These are phyloP conservation scores for Sisyra terminalis DNA, from an alignment of 2,888 invertebrate genomes.

Conservation along the genomic window DNA sequence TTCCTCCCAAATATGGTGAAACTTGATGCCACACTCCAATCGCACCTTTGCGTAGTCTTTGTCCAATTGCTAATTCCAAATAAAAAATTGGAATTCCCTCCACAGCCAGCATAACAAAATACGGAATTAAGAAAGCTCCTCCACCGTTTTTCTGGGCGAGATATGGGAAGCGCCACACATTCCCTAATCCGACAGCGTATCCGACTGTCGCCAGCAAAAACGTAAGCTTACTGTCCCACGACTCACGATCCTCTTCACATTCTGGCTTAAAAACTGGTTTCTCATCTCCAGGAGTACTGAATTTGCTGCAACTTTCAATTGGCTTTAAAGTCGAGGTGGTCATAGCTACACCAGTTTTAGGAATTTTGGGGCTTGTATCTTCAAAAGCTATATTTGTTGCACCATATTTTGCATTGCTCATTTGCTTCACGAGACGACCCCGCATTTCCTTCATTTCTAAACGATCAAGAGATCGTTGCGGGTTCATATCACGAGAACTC, in stretches of 20 bases:
- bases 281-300: conserved; percentile 29
- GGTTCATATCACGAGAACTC: conserved; percentile 66
- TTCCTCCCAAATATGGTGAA: conserved; percentile 74
- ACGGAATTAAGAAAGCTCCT: conserved; percentile 93
- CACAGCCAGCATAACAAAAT: conserved; percentile 85
- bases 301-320: conserved; percentile 6
- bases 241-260: conserved; percentile 57
- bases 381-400: conserved; percentile 75
- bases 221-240: conserved; percentile 86
- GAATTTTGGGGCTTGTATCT: conserved; percentile 37
- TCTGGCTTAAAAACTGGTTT: conserved; percentile 49
- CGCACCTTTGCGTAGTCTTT: conserved; percentile 81
- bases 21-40: conserved; percentile 94
- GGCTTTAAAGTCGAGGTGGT: conserved; percentile 15
- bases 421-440: conserved; percentile 63
- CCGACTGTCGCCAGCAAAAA: conserved; percentile 87
- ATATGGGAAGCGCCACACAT: conserved; percentile 93
- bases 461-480: conserved; percentile 66
- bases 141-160: conserved; percentile 90
- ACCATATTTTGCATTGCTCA: conserved; percentile 47
- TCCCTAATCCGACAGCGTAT: conserved; percentile 86
- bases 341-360: conserved; percentile 29
- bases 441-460: conserved; percentile 75
- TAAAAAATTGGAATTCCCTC: conserved; percentile 95
- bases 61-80: conserved; percentile 88